These are phyloP conservation scores for Neomicropteryx cornuta DNA, from an alignment of 1,140 invertebrate species.

Conservation along the genomic window DNA sequence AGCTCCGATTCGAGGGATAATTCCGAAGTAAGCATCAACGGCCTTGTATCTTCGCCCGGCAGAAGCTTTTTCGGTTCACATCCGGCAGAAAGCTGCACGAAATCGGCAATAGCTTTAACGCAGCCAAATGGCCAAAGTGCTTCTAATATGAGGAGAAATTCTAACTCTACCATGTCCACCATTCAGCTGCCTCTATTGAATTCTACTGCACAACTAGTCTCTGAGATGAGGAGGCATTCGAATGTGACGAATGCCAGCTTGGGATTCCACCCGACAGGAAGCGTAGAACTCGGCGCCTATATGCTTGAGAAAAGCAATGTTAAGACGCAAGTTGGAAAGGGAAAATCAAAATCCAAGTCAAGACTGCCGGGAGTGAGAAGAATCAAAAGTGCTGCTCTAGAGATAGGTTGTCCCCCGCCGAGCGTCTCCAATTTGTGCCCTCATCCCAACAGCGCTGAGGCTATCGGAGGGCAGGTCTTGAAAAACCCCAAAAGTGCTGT, in stretches of 20 bases:
- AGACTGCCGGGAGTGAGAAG: slow-evolving; percentile 43
- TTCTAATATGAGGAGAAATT: slow-evolving; percentile 43
- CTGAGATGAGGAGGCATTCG: slow-evolving; percentile 46
- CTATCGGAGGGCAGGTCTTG: slow-evolving; percentile 48
- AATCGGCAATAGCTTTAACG: slow-evolving; percentile 30
- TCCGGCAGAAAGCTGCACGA: slow-evolving; percentile 34
- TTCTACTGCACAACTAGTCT: slow-evolving; percentile 35
- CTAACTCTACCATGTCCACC: slow-evolving; percentile 46
- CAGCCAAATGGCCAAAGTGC: slow-evolving; percentile 23
- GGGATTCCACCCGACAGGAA: slow-evolving; percentile 28
- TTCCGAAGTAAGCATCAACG: slow-evolving; percentile 32
- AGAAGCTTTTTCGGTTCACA: slow-evolving; percentile 30
- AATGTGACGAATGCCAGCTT: slow-evolving; percentile 48
- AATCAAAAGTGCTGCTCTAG: slow-evolving; percentile 54
- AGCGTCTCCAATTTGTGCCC: slow-evolving; percentile 48
- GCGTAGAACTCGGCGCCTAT: slow-evolving; percentile 38
- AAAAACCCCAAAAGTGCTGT: slow-evolving; percentile 48
- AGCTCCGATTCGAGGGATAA: slow-evolving; percentile 40
- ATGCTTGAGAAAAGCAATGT: slow-evolving; percentile 37
- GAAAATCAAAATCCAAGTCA: slow-evolving; percentile 26
- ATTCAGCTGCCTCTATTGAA: slow-evolving; percentile 40
- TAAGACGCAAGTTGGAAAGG: slow-evolving; percentile 19
- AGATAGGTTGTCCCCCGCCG: slow-evolving; percentile 51
- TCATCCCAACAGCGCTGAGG: slow-evolving; percentile 56
- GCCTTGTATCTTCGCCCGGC: slow-evolving; percentile 29